These are phyloP conservation scores for Anthoscopus minutus DNA, from an alignment of 2,113 vertebrate species.

Conservation along the genomic window DNA sequence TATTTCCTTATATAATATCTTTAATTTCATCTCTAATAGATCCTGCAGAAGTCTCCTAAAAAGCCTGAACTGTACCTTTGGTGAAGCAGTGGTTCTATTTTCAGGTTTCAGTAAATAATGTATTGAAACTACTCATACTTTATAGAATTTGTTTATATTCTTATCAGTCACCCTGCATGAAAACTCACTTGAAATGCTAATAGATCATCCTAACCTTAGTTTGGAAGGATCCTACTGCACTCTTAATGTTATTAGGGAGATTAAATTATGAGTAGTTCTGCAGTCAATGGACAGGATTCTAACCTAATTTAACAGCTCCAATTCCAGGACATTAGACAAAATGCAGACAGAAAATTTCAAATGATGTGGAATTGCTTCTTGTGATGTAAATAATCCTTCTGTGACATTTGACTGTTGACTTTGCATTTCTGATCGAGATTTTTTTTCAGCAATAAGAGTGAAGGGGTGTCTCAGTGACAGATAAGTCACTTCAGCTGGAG, in stretches of 20 bases:
- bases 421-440: background rate
- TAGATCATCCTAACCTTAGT: background rate
- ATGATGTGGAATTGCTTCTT: background rate
- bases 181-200: background rate
- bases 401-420: background rate
- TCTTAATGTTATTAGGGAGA: constrained; percentile 4
- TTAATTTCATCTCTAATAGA: background rate
- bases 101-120: background rate
- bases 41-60: background rate
- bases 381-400: background rate
- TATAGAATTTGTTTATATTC: background rate
- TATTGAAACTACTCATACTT: background rate
- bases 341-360: background rate
- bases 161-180: background rate
- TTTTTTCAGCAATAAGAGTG: background rate
- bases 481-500: background rate
- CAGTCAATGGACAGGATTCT: background rate
- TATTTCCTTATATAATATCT: background rate
- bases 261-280: background rate
- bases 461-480: background rate
- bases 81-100: background rate
- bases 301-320: background rate
- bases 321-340: background rate
- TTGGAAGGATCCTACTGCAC: background rate
- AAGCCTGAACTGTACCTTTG: background rate